Base-by-base conservation (phyloP, 2,888 invertebrate genomes). In the Pycnomerus fuliginosus region DNA sequence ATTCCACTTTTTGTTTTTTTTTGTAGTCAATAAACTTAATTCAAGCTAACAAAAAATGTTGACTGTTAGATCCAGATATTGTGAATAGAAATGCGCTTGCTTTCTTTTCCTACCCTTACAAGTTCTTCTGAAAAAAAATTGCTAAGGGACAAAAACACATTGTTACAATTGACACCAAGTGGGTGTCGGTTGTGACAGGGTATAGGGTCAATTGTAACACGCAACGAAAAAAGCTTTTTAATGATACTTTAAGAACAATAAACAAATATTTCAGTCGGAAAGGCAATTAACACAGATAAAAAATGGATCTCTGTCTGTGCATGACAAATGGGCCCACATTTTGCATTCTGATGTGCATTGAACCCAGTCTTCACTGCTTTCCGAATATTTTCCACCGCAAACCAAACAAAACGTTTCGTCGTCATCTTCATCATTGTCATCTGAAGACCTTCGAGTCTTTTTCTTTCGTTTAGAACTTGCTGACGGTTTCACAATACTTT, bases 251-350 rank as follows among this genome's bases (percentile, higher is more conserved):
- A 23, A 23, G 2, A 23, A 23, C 23, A n/a, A 23, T 23, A 23
- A 23, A 23, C 10, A 23, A 23, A 10, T 10, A 23, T 10, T 10
- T 23, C 10, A 23, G 23, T 23, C 23, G n/a, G 23, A 23, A 10
- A 23, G 10, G 10, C 23, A 23, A 23, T 23, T 23, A 23, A 10
- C n/a, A 3, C 23, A 23, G 23, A 23, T 10, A 23, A 23, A 23
- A 10, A 23, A 23, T 23, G 23, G n/a, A 23, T 23, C 23, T 2
- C 2, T 23, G 10, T 23, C 10, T 34, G 40, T 34, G 36, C 49
- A 44, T 41, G 45, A 33, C 29, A 30, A 12, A 32, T 50, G 47
- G 47, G 47, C 47, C 47, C 50, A 50, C 30, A 14, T 17, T 16
- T 17, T 22, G 11, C n/a, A 33, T 11, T 20, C 8, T n/a, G 10